phyloP scores from a whole-genome alignment of 2,113 vertebrate species.

The Lethenteron camtschaticum region DNA sequence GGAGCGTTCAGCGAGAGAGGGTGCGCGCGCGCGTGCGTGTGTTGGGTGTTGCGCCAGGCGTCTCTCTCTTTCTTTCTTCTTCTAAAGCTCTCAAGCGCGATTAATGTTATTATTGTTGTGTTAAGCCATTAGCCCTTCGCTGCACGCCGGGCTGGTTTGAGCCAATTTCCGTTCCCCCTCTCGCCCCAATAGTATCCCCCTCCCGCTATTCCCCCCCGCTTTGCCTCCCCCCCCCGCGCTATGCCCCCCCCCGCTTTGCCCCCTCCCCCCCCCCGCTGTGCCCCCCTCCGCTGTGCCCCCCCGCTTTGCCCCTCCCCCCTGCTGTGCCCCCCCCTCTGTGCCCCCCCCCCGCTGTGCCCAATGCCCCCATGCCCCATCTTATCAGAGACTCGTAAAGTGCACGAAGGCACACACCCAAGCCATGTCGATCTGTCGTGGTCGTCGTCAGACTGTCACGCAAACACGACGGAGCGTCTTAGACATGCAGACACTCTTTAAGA shows the following conservation, averaged over 20 bases:
- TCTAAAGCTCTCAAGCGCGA: too few species aligned
- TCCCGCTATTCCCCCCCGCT: neutral
- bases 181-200: neutral
- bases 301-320: neutral
- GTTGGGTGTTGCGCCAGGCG: slow-evolving; percentile 4
- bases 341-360: neutral
- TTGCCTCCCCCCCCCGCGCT: neutral
- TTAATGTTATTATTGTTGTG: too few species aligned
- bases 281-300: neutral
- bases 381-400: too few species aligned
- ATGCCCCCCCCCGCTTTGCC: neutral
- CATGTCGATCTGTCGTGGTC: too few species aligned
- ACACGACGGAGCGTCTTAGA: too few species aligned
- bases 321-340: neutral
- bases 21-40: neutral
- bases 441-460: too few species aligned
- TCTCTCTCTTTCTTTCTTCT: neutral
- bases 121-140: too few species aligned
- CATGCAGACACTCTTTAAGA: too few species aligned
- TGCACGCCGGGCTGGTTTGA: slow-evolving; percentile 1
- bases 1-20: neutral
- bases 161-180: neutral
- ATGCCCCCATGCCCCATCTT: too few species aligned
- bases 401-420: too few species aligned
- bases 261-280: neutral